These are phyloP conservation scores for Sebastes schlegelii DNA, from an alignment of 2,113 vertebrate species.

Conservation along the genomic window DNA sequence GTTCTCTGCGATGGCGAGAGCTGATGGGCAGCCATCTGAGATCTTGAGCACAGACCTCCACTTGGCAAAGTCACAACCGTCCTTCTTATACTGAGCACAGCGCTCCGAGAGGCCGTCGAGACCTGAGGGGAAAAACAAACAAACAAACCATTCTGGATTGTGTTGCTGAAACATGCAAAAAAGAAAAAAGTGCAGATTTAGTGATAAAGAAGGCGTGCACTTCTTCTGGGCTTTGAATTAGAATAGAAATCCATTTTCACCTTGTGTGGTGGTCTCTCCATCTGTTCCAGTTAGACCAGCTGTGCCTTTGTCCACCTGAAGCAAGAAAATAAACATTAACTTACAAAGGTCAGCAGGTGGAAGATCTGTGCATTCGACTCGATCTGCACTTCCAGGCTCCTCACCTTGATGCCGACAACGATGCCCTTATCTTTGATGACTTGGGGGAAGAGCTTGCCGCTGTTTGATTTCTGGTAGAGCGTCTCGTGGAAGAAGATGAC, in stretches of 20 bases:
- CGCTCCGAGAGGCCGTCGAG: constrained; percentile 95
- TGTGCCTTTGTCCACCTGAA: constrained; percentile 94
- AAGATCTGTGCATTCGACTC: not conserved
- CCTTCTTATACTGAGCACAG: constrained; percentile 98
- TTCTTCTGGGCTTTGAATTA: not conserved
- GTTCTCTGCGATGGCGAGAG: constrained; percentile 92
- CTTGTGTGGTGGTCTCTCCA: constrained; percentile 95
- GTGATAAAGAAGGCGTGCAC: not conserved
- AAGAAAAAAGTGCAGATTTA: too few relatives aligned
- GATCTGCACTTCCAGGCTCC: not conserved
- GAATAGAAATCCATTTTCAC: constrained; percentile 70
- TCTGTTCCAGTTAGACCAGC: constrained; percentile 92
- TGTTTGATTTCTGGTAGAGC: constrained; percentile 94
- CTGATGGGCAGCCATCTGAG: constrained; percentile 89
- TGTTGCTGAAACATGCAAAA: not conserved
- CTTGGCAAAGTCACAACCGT: constrained; percentile 95
- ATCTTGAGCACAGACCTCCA: constrained; percentile 98
- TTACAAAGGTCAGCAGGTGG: not conserved
- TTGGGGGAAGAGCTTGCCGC: constrained; percentile 89
- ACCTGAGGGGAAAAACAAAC: constrained; percentile 78
- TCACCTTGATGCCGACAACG: constrained; percentile 97
- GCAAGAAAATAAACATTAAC: constrained; percentile 37
- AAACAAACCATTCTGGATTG: not conserved
- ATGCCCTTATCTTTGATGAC: constrained; percentile 94
- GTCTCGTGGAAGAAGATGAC: constrained; percentile 98